phyloP scores from a whole-genome alignment of 1,140 invertebrate genomes.

The Cataglyphis hispanica region DNA sequence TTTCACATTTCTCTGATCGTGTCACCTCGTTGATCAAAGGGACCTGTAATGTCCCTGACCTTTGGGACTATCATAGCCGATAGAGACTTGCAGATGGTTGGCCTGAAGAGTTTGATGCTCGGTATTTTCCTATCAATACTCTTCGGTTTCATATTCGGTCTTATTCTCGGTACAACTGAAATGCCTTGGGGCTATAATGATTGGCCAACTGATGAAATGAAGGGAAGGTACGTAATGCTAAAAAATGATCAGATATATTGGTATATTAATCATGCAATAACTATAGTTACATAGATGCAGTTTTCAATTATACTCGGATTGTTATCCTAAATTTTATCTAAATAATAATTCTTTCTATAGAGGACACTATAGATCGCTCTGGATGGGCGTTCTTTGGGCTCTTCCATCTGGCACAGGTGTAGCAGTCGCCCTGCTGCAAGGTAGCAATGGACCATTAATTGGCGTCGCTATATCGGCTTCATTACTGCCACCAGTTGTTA shows the following conservation, averaged over 20 bases:
- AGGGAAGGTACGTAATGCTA: slow-evolving; percentile 87
- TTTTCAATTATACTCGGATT: not conserved
- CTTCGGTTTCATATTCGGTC: slow-evolving; percentile 93
- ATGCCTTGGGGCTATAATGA: slow-evolving; percentile 92
- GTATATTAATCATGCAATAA: not conserved
- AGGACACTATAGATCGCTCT: slow-evolving; percentile 90
- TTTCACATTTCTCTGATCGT: too few species aligned
- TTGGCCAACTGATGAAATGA: slow-evolving; percentile 95
- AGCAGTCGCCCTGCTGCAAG: slow-evolving; percentile 94
- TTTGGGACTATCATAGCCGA: slow-evolving; percentile 94
- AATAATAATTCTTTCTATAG: slow-evolving; percentile 79
- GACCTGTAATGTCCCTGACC: slow-evolving; percentile 94
- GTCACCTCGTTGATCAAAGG: slow-evolving; percentile 82
- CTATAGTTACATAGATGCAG: too few species aligned
- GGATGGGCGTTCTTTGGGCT: slow-evolving; percentile 92
- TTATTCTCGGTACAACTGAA: slow-evolving; percentile 90
- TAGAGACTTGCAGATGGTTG: slow-evolving; percentile 88
- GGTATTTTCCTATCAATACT: slow-evolving; percentile 91
- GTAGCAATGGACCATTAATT: slow-evolving; percentile 94
- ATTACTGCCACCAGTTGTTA: slow-evolving; percentile 94
- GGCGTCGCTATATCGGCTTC: slow-evolving; percentile 96
- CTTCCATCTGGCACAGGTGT: slow-evolving; percentile 92
- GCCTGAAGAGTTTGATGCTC: slow-evolving; percentile 89
- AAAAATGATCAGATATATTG: not conserved
- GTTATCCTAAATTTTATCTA: not conserved